These are phyloP conservation scores for Apamea anceps DNA, from an alignment of 2,888 invertebrate genomes.

Conservation along the genomic window DNA sequence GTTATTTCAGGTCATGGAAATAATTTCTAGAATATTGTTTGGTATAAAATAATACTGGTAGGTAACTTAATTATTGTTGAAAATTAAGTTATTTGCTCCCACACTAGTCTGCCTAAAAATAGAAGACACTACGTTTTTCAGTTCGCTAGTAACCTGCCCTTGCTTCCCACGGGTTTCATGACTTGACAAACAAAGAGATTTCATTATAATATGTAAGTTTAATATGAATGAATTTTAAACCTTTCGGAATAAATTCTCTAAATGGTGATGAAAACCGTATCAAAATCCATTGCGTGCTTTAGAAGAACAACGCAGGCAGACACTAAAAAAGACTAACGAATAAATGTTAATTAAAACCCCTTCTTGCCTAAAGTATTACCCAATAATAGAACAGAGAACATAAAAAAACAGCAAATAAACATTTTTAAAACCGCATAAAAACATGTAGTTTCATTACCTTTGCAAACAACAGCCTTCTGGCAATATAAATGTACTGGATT, in stretches of 20 bases:
- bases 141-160: background rate
- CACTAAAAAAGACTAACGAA: too few species aligned
- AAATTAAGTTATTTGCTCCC: background rate
- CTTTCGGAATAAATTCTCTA: background rate
- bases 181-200: background rate
- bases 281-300: background rate
- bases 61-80: slow-evolving; percentile 2
- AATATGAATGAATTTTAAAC: background rate
- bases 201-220: background rate
- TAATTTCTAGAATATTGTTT: slow-evolving; percentile 13
- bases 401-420: background rate
- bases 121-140: background rate
- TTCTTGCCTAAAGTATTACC: background rate
- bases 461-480: slow-evolving; percentile 53
- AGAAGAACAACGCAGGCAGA: background rate
- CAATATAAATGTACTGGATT: slow-evolving; percentile 66
- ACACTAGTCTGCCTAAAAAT: slow-evolving; percentile 6
- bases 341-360: background rate
- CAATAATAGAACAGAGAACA: background rate
- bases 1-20: slow-evolving; percentile 14
- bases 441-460: slow-evolving; percentile 45
- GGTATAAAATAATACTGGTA: background rate
- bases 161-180: background rate
- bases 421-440: slow-evolving; percentile 38
- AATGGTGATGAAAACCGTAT: background rate